These are phyloP conservation scores for Micronycteris hirsuta DNA, from an alignment of 2,113 vertebrate genomes.

Conservation along the genomic window DNA sequence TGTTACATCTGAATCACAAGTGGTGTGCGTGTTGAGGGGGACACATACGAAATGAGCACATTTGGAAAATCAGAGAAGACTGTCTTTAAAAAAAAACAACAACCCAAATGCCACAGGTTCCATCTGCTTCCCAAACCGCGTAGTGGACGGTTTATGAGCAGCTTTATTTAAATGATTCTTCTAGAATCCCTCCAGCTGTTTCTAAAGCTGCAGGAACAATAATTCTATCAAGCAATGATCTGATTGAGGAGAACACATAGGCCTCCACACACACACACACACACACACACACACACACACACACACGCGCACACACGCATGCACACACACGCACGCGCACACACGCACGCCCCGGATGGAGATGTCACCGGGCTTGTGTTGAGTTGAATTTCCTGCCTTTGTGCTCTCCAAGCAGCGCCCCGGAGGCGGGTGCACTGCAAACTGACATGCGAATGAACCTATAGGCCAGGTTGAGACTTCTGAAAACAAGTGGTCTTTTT, in stretches of 20 bases:
- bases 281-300: background rate
- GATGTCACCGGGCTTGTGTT: background rate
- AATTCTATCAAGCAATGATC: background rate
- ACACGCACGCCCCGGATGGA: background rate
- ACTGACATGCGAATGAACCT: background rate
- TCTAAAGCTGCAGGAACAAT: background rate
- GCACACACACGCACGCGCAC: background rate
- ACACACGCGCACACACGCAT: accelerated
- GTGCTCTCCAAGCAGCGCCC: background rate
- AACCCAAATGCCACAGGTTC: background rate
- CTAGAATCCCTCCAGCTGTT: background rate
- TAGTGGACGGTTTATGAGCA: background rate
- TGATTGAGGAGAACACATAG: background rate
- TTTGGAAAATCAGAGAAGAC: background rate
- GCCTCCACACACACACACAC: background rate
- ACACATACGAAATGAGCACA: background rate
- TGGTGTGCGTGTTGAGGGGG: background rate
- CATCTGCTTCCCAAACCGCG: background rate
- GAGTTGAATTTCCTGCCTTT: conserved; percentile 28
- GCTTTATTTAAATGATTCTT: background rate
- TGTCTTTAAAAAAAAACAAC: background rate
- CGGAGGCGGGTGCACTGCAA: accelerated
- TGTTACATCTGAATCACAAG: background rate
- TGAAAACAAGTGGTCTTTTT: background rate
- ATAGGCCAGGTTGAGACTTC: background rate